Evolutionary conservation across 2,113 vertebrate species (phyloP), one percentile per base, ranked within the genome.

Genomic region (Noctilio leporinus): DNA sequence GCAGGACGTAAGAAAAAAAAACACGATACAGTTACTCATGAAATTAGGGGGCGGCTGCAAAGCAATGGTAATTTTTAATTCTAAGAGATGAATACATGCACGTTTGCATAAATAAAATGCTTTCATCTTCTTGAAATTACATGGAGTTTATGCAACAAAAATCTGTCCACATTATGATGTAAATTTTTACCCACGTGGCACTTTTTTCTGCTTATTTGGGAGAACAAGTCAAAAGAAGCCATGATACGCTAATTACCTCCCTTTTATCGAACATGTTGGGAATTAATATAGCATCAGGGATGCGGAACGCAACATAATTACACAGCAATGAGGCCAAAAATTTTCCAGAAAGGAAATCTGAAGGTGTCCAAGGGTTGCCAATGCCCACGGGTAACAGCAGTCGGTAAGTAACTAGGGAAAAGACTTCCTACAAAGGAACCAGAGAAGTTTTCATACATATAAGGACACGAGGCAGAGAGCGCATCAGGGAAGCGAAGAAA

Each of bases 91-190:
- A 97, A 91, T 51, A 93, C 76, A 77, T 12, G 40, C 12, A 73
- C 70, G 65, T 53, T 81, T 87, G 95, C 95, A 91, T 81, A 92
- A 97, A 96, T 90, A 97, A 89, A 88, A 73, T 8, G 30, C 87
- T 84, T 95, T 92, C 65, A 49, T 84, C 77, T 81, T 89, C 86
- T 69, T 33, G 9, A 33, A 49, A 95, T 53, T 90, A 88, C 81
- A 76, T 3, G 40, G 90, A 80, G 81, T 49, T 90, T 77, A 17
- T 26, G 53, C 15, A 70, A 82, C 57, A 92, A 95, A 70, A 85
- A 64, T 77, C 84, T 84, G 90, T 70, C 84, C 35, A 28, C 11
- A 80, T 96, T 94, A 57, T 95, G 51, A 93, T 95, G 95, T 78
- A 90, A 95, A 96, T 96, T 85, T 64, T 94, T 78, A 93, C 92